These are phyloP conservation scores for Halcyon leucocephala DNA, from an alignment of 2,797 vertebrate genomes.

Conservation along the genomic window DNA sequence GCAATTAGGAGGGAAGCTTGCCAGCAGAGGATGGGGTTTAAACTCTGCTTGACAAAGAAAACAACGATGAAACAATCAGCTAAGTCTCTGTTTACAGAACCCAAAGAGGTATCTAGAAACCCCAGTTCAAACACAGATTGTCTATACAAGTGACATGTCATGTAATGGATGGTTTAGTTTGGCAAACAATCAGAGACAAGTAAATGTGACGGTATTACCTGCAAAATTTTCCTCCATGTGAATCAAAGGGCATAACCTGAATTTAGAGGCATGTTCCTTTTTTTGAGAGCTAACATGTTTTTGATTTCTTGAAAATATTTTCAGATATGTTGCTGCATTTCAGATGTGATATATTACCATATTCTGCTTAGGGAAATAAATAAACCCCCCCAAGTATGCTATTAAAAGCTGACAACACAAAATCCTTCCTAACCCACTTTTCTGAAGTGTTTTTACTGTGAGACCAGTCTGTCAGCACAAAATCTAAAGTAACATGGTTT, in stretches of 20 bases:
- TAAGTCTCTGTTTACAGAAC: not conserved
- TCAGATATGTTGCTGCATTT: not conserved
- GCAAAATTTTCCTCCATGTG: not conserved
- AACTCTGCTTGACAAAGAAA: not conserved
- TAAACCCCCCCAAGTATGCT: not conserved
- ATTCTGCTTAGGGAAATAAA: not conserved
- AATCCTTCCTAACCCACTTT: not conserved
- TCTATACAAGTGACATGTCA: not conserved
- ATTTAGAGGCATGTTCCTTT: not conserved
- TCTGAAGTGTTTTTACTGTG: not conserved
- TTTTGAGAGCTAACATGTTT: not conserved
- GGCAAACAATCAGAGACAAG: not conserved
- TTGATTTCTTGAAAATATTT: not conserved
- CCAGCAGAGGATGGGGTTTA: not conserved
- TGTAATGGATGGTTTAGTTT: not conserved
- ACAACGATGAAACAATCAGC: not conserved
- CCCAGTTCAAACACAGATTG: not conserved
- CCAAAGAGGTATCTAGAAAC: not conserved
- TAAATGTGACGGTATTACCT: not conserved
- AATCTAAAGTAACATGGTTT: not conserved
- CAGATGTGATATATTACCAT: not conserved
- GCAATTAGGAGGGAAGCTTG: not conserved
- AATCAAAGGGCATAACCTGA: not conserved
- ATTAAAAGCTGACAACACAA: not conserved
- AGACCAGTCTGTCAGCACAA: not conserved